Evolutionary conservation across 2,797 vertebrate genomes (phyloP).

Genomic region (Serranus cabrilla): DNA sequence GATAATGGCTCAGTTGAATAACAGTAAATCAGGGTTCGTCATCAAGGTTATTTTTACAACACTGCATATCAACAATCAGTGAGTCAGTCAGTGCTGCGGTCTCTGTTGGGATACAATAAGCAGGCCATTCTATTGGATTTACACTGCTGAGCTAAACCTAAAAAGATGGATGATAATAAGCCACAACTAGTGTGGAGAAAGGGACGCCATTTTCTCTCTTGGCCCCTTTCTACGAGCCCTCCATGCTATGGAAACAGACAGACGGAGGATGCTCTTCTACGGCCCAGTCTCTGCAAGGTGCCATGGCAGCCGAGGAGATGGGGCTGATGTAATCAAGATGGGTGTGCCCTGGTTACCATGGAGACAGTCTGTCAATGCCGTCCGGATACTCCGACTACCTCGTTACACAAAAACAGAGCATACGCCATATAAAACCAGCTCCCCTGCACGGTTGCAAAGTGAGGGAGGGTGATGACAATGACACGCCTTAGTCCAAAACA

Average conservation of each 20-base stretch:
- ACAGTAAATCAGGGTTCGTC: constrained; percentile 24
- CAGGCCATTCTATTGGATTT: background rate
- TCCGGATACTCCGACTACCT: constrained; percentile 61
- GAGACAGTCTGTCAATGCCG: constrained; percentile 76
- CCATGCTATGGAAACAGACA: constrained; percentile 48
- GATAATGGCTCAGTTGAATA: constrained; percentile 45
- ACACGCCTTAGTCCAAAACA: constrained; percentile 55
- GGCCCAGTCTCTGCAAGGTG: constrained; percentile 72
- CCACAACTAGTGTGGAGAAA: constrained; percentile 25
- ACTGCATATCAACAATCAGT: constrained; percentile 3
- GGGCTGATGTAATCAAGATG: constrained; percentile 82
- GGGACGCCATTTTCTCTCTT: constrained; percentile 70
- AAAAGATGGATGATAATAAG: constrained; percentile 38
- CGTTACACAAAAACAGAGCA: constrained; percentile 62
- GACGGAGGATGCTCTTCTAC: constrained; percentile 52
- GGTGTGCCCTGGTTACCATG: constrained; percentile 84
- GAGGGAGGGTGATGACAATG: constrained; percentile 62
- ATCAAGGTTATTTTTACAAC: constrained; percentile 16
- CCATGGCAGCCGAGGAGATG: constrained; percentile 66
- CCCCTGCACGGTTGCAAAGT: constrained; percentile 41
- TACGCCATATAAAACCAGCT: constrained; percentile 58
- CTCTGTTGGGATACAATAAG: constrained; percentile 9
- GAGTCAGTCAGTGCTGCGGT: background rate
- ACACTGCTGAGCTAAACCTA: constrained; percentile 24
- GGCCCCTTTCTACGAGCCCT: constrained; percentile 24